Base-by-base conservation (phyloP, 2,888 invertebrate species). In the Eupithecia dodoneata region DNA sequence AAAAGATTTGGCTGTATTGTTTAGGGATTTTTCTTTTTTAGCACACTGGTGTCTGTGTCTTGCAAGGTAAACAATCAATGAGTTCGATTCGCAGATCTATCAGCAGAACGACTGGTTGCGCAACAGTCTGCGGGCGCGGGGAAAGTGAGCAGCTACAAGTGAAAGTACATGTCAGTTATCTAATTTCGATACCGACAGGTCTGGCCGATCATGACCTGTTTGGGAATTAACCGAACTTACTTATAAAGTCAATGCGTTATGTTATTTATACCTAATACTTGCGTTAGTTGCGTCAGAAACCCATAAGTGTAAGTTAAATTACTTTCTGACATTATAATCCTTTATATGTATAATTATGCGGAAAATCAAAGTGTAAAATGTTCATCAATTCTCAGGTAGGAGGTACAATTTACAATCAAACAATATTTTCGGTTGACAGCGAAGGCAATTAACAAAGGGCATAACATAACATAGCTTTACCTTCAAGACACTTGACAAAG, bases 91-190 rank as follows among this genome's bases (percentile, higher is more conserved):
- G 70, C 72, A 63, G 47, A 65, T 77, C 73, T 73, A 80, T 80
- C 78, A 72, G 59, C 74, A 73, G 71, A 77, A 79, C 79, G 80
- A 79, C 82, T 89, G 87, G 88, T 92, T 91, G 88, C 90, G 88
- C 87, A 91, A 91, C 85, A 86, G 83, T 88, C 87, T 88, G 73
- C 76, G 76, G 70, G 41, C 72, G 81, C 81, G 87, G 88, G 85
- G 91, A 93, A 93, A 94, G 94, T 94, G 93, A 94, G 92, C 83
- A 86, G 84, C 89, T 89, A 89, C 89, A 87, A 91, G 94, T 92
- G 94, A 94, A 94, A 94, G 94, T 91, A 84, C 83, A 85, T 88
- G 87, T 88, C 90, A 87, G 93, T 93, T 94, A 93, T 92, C 92
- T 93, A 93, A 93, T 93, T 93, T 92, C 87, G 87, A 91, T 91